Percentiles rank a stretch among this genome's conserved stretches.
These are phyloP conservation scores for Rhopalosiphum nymphaeae DNA, from an alignment of 2,888 invertebrate species.

Conservation along the genomic window DNA sequence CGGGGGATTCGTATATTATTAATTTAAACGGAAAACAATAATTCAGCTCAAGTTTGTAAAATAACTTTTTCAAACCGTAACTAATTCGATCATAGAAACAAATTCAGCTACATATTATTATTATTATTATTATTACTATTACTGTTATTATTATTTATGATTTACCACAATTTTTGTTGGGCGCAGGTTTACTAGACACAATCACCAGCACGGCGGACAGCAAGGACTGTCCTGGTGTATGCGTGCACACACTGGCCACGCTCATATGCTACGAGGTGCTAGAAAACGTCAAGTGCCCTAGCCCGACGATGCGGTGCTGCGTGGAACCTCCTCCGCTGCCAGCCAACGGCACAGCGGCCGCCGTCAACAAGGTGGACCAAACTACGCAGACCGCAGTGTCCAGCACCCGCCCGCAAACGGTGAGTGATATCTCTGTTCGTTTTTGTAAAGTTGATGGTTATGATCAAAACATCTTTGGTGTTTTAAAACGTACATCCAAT, in stretches of 20 bases:
- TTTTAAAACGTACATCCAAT: too few relatives aligned
- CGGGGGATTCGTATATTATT: too few relatives aligned
- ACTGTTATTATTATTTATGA: background rate
- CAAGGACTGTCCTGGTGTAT: slow-evolving; percentile 90
- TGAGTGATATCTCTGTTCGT: background rate
- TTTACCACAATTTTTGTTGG: background rate
- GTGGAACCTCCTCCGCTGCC: slow-evolving; percentile 75
- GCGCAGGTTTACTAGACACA: slow-evolving; percentile 83
- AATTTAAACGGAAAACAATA: too few relatives aligned
- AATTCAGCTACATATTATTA: too few relatives aligned
- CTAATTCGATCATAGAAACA: too few relatives aligned
- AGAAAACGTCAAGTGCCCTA: slow-evolving; percentile 85
- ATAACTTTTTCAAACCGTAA: too few relatives aligned
- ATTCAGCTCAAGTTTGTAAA: too few relatives aligned
- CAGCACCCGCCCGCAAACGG: slow-evolving; percentile 23
- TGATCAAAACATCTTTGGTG: too few relatives aligned
- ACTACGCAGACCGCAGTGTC: slow-evolving; percentile 56
- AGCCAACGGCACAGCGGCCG: slow-evolving; percentile 64
- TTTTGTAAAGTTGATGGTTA: too few relatives aligned
- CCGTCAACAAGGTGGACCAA: slow-evolving; percentile 68
- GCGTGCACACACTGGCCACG: slow-evolving; percentile 87
- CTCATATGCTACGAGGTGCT: slow-evolving; percentile 88
- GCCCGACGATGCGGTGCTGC: slow-evolving; percentile 86
- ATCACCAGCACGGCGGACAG: slow-evolving; percentile 87
- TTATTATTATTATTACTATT: too few relatives aligned